These are phyloP conservation scores for Bombus sibiricus DNA, from an alignment of 1,140 invertebrate species.

Conservation along the genomic window DNA sequence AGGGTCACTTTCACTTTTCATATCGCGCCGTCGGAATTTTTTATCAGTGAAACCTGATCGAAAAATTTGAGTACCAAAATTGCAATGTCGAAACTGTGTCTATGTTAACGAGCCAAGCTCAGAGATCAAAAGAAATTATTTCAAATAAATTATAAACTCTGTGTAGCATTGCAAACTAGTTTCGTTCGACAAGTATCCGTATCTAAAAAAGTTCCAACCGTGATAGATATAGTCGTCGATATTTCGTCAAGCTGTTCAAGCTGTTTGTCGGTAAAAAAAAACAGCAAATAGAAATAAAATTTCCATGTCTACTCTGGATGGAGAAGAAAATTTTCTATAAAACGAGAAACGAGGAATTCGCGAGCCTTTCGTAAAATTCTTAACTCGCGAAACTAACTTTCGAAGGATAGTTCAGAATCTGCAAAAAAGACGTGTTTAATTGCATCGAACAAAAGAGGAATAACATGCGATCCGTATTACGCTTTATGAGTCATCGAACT, in stretches of 20 bases:
- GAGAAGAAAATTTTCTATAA: not conserved
- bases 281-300: too few species aligned
- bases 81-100: not conserved
- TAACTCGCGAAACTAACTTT: conserved; percentile 5
- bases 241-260: not conserved
- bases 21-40: not conserved
- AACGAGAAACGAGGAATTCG: not conserved
- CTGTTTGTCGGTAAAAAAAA: too few species aligned
- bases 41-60: conserved; percentile 19
- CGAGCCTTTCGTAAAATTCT: not conserved
- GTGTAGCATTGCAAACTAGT: not conserved
- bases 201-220: not conserved
- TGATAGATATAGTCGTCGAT: not conserved
- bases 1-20: conserved; percentile 35
- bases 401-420: not conserved
- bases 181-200: too few species aligned
- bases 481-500: conserved; percentile 21
- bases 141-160: too few species aligned
- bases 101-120: not conserved
- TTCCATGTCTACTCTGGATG: not conserved
- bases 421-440: conserved; percentile 2
- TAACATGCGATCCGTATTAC: not conserved
- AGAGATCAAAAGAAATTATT: too few species aligned
- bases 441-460: conserved; percentile 8
- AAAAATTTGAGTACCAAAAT: not conserved